These are phyloP conservation scores for Sitophilus oryzae DNA, from an alignment of 1,140 invertebrate genomes.

Conservation along the genomic window DNA sequence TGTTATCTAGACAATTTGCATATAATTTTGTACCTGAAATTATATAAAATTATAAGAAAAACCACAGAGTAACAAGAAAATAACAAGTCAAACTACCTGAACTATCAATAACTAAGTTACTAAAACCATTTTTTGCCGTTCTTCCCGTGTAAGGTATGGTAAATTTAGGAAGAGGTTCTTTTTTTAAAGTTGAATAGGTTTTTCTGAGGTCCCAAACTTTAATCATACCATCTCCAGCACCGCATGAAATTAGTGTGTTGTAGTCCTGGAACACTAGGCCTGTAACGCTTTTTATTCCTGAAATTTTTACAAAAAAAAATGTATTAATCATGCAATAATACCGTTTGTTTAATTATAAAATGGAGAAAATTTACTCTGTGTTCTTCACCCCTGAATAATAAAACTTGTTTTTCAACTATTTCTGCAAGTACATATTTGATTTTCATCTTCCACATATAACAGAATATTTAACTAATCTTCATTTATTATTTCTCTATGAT, in stretches of 20 bases:
- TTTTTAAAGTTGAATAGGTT: constrained; percentile 64
- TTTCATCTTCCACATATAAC: too few relatives aligned
- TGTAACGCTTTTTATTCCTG: constrained; percentile 61
- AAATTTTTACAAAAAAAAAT: too few relatives aligned
- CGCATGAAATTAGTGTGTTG: constrained; percentile 69
- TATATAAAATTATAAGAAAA: constrained; percentile 10
- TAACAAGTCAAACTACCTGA: constrained; percentile 31
- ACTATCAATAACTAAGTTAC: constrained; percentile 69
- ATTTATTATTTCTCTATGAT: too few relatives aligned
- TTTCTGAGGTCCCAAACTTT: constrained; percentile 85
- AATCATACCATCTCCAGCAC: constrained; percentile 74
- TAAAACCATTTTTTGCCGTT: constrained; percentile 67
- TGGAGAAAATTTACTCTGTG: too few relatives aligned
- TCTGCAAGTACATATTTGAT: too few relatives aligned
- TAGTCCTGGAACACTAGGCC: constrained; percentile 74
- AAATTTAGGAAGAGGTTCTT: constrained; percentile 64
- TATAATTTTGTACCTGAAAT: constrained; percentile 57
- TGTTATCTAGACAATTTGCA: constrained; percentile 79
- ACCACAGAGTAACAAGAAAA: neutral
- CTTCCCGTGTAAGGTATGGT: constrained; percentile 64
- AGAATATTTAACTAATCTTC: too few relatives aligned
- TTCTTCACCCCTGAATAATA: too few relatives aligned
- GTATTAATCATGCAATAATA: neutral
- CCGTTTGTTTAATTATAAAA: neutral
- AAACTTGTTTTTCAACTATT: too few relatives aligned